These are phyloP conservation scores for Drosophila littoralis DNA, from an alignment of 1,140 invertebrate species.

Conservation along the genomic window DNA sequence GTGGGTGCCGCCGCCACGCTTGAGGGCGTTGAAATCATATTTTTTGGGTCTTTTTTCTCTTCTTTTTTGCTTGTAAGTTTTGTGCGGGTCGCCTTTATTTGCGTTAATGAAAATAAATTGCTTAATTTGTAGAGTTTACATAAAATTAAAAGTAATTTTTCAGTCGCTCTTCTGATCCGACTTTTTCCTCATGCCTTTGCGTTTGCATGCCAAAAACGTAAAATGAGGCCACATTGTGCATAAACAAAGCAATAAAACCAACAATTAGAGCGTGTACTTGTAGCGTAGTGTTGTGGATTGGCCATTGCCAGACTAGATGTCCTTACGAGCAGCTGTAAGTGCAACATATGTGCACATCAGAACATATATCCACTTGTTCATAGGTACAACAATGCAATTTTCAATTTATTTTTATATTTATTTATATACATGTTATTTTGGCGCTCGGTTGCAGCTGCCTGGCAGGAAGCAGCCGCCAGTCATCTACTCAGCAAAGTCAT, in stretches of 20 bases:
- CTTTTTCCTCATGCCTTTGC: not conserved
- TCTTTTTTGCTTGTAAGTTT: slow-evolving; percentile 15
- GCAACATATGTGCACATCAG: not conserved
- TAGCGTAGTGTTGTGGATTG: not conserved
- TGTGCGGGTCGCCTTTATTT: slow-evolving; percentile 49
- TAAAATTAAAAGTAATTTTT: slow-evolving; percentile 57
- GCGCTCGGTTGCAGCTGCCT: slow-evolving; percentile 44
- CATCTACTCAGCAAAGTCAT: slow-evolving; percentile 45
- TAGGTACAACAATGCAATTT: slow-evolving; percentile 32
- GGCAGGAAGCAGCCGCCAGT: slow-evolving; percentile 39
- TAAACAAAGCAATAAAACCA: slow-evolving; percentile 50
- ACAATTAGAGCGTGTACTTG: slow-evolving; percentile 39
- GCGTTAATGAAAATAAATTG: slow-evolving; percentile 77
- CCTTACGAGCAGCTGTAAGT: slow-evolving; percentile 34
- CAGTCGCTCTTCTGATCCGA: not conserved
- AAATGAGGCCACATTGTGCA: slow-evolving; percentile 44
- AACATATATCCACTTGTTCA: slow-evolving; percentile 1
- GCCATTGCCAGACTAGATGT: slow-evolving; percentile 25
- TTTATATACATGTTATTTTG: slow-evolving; percentile 26
- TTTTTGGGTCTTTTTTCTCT: slow-evolving; percentile 6
- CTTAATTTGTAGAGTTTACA: slow-evolving; percentile 73
- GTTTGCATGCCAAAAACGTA: slow-evolving; percentile 15
- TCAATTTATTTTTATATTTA: slow-evolving; percentile 40
- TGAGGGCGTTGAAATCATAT: slow-evolving; percentile 56
- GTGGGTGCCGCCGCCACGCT: slow-evolving; percentile 38